A percentile compares a stretch with the other conserved stretches of the same genome.
phyloP scores from a whole-genome alignment of 2,113 vertebrate genomes.

The Rallus limicola region DNA sequence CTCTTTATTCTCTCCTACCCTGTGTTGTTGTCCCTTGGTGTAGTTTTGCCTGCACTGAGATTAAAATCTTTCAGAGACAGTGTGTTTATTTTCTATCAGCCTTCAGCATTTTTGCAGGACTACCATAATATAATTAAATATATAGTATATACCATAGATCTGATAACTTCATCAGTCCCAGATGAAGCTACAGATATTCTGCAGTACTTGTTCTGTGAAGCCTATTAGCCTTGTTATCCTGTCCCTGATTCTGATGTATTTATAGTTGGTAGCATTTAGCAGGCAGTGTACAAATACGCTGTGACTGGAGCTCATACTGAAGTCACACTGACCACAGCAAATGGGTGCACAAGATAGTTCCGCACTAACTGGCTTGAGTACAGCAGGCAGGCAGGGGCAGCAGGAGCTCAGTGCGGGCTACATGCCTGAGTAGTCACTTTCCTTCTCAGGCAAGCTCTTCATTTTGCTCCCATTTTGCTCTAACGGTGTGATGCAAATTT shows the following conservation, averaged over 20 bases:
- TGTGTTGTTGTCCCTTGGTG: background rate
- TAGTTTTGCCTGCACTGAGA: background rate
- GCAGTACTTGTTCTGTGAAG: background rate
- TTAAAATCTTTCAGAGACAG: background rate
- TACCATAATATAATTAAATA: background rate
- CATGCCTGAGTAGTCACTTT: background rate
- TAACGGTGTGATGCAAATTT: background rate
- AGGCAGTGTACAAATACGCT: background rate
- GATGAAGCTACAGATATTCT: background rate
- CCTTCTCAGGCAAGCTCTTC: background rate
- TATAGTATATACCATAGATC: background rate
- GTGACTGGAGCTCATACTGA: background rate
- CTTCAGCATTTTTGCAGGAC: background rate
- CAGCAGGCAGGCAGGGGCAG: background rate
- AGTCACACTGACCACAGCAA: background rate
- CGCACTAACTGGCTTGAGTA: rapidly evolving
- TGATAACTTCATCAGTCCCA: background rate
- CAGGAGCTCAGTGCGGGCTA: background rate
- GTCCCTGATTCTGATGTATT: background rate
- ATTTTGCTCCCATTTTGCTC: background rate
- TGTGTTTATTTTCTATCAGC: background rate
- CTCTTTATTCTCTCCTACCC: background rate
- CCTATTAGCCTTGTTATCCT: background rate
- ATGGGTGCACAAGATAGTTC: background rate
- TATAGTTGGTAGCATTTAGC: background rate